phyloP scores from a whole-genome alignment of 1,140 invertebrate genomes.

The Bombus fervidus region DNA sequence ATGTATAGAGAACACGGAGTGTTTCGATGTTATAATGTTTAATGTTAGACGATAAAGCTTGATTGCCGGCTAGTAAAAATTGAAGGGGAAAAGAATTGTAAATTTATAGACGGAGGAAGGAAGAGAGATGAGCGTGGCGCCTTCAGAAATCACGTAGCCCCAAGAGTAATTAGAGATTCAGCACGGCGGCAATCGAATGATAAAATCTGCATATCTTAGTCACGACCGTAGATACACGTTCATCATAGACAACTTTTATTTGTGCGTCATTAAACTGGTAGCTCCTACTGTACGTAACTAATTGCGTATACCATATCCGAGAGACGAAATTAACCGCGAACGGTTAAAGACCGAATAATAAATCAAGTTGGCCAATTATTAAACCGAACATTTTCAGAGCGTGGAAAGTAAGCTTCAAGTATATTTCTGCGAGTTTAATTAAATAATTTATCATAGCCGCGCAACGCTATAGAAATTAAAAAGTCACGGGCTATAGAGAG shows the following conservation, averaged over 20 bases:
- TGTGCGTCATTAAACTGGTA: constrained; percentile 9
- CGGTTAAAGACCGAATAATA: constrained; percentile 1
- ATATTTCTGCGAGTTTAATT: neutral
- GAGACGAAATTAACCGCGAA: neutral
- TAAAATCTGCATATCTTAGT: constrained; percentile 50
- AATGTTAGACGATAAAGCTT: neutral
- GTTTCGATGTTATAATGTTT: neutral
- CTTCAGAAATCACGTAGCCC: constrained; percentile 24
- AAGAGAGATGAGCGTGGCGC: neutral
- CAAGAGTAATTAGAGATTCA: constrained; percentile 38
- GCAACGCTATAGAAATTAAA: neutral
- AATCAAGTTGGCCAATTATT: constrained; percentile 13
- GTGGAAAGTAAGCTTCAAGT: neutral
- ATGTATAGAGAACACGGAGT: neutral
- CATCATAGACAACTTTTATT: constrained; percentile 27
- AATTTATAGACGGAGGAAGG: constrained; percentile 18
- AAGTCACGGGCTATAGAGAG: neutral
- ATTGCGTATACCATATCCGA: constrained; percentile 21
- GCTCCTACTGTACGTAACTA: constrained; percentile 12
- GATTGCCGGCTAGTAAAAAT: neutral
- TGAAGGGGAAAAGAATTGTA: neutral
- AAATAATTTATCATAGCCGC: constrained; percentile 17
- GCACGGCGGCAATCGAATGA: constrained; percentile 28
- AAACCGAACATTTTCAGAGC: constrained; percentile 1
- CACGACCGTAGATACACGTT: constrained; percentile 20